Conservation (phyloP, 2,888 invertebrate genomes). For the Tinea pellionella region DNA sequence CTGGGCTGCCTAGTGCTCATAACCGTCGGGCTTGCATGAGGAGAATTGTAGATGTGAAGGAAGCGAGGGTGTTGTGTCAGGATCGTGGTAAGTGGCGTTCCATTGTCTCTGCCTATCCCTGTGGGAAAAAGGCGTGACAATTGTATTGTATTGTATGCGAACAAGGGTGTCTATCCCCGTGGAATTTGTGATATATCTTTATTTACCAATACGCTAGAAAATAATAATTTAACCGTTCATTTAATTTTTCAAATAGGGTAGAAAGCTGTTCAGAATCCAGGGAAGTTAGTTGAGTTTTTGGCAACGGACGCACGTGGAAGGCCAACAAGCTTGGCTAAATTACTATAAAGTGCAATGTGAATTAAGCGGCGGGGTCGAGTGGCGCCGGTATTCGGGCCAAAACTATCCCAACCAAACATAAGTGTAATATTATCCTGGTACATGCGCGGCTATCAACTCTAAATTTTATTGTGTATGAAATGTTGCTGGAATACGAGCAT, state of each 20-base stretch:
- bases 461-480: background rate
- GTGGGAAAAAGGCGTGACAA: no score
- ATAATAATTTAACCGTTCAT: background rate
- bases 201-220: no score
- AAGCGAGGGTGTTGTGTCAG: no score
- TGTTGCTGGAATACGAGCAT: background rate
- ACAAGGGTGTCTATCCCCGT: no score
- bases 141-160: no score
- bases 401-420: conserved; percentile 20
- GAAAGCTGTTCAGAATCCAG: conserved; percentile 4
- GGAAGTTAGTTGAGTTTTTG: conserved; percentile 8
- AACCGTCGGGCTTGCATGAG: no score
- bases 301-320: conserved; percentile 19
- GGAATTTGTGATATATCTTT: no score
- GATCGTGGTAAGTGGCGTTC: no score
- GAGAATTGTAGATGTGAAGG: no score
- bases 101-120: no score
- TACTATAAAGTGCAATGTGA: conserved; percentile 46
- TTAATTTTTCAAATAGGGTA: background rate
- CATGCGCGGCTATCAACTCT: background rate
- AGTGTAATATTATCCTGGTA: background rate
- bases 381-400: conserved; percentile 36
- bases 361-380: conserved; percentile 34
- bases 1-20: no score
- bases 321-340: conserved; percentile 35